Percentiles rank a stretch among this genome's conserved stretches.
phyloP scores from a whole-genome alignment of 2,113 vertebrate species.

The Datnioides undecimradiatus region DNA sequence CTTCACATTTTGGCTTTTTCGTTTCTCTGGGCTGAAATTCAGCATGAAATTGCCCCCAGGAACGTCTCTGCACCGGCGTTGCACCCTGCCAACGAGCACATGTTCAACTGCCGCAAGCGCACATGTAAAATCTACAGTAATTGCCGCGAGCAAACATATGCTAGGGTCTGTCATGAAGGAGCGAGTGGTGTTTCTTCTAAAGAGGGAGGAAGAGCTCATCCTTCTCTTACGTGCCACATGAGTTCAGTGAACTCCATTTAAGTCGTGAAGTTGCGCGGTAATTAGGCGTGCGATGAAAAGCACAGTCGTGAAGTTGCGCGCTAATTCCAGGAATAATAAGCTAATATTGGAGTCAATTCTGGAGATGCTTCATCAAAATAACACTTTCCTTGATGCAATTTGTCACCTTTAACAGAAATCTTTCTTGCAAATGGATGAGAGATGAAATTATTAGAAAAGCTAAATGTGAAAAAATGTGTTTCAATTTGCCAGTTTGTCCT shows the following conservation, averaged over 20 bases:
- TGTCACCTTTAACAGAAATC: background rate
- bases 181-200: background rate
- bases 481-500: background rate
- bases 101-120: conserved; percentile 22
- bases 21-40: conserved; percentile 19
- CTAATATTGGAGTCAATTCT: background rate
- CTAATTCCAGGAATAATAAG: conserved; percentile 11
- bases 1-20: conserved; percentile 5
- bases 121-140: conserved; percentile 24
- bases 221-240: background rate
- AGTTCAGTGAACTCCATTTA: conserved; percentile 28
- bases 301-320: background rate
- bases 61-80: conserved; percentile 20
- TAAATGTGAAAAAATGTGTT: background rate
- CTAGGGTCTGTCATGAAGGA: background rate
- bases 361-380: conserved; percentile 17
- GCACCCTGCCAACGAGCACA: conserved; percentile 27
- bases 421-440: background rate
- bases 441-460: background rate
- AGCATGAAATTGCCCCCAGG: conserved; percentile 40
- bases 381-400: background rate
- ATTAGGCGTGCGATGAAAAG: conserved; percentile 10
- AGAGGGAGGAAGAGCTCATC: background rate
- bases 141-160: conserved; percentile 61
- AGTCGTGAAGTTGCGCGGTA: background rate